A percentile compares a stretch with the other conserved stretches of the same genome.
phyloP scores from a whole-genome alignment of 2,797 vertebrate species.

The Apodemus agrarius region DNA sequence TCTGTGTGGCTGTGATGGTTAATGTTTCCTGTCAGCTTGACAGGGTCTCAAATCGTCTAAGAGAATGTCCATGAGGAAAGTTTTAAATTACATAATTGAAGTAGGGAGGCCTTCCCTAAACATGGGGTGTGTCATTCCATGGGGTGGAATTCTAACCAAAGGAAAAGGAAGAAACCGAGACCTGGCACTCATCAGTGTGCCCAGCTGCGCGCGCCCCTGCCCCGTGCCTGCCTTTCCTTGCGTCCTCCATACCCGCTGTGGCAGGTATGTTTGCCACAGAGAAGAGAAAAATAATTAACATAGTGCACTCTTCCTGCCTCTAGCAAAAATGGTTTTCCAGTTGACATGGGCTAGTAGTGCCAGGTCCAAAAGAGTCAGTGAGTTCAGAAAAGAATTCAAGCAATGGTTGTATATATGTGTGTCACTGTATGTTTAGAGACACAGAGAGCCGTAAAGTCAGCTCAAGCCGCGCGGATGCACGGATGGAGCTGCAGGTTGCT shows the following conservation, averaged over 20 bases:
- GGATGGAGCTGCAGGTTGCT: background rate
- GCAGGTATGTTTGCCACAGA: background rate
- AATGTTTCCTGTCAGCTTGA: background rate
- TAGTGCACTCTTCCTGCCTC: background rate
- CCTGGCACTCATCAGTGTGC: background rate
- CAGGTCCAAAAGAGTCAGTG: background rate
- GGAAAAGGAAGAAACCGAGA: background rate
- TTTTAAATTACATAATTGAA: background rate
- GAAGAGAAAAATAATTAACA: background rate
- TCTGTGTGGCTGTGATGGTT: background rate
- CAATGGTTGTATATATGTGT: background rate
- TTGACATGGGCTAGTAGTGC: background rate
- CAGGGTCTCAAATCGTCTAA: background rate
- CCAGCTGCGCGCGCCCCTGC: background rate
- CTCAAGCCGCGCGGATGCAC: background rate
- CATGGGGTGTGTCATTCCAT: background rate
- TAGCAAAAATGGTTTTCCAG: background rate
- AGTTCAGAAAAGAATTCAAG: slow-evolving; percentile 36
- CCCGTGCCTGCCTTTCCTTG: background rate
- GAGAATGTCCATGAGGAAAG: background rate
- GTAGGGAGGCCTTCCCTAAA: background rate
- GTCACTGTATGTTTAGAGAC: background rate
- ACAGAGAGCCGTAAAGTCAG: background rate
- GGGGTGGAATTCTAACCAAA: background rate
- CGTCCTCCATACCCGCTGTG: background rate